Percentiles rank a stretch among this genome's conserved stretches.
Evolutionary conservation across 2,888 invertebrate species (phyloP).

Genomic region (Troides aeacus): DNA sequence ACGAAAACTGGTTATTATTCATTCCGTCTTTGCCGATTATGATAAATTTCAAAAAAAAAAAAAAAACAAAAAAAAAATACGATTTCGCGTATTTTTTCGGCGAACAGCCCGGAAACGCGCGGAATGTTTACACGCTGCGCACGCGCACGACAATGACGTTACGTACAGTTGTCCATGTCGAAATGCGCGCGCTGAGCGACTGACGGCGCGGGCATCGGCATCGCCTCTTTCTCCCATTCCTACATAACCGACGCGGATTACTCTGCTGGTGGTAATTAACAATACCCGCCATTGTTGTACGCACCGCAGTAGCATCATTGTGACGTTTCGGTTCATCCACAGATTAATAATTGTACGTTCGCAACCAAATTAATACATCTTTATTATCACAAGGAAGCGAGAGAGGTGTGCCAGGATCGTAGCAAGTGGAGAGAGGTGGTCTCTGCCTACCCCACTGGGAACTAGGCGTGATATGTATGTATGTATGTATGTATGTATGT

Average conservation of each 20-base stretch:
- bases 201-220: slow-evolving; percentile 65
- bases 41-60: slow-evolving; percentile 32
- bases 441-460: no score
- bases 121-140: slow-evolving; percentile 45
- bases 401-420: no score
- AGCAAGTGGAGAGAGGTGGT: no score
- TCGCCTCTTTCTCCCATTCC: slow-evolving; percentile 77
- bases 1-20: slow-evolving; percentile 58
- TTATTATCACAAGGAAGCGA: no score
- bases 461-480: no score
- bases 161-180: slow-evolving; percentile 76
- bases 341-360: no score
- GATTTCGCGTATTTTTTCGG: slow-evolving; percentile 39
- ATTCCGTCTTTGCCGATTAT: slow-evolving; percentile 40
- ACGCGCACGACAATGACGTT: slow-evolving; percentile 53
- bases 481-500: no score
- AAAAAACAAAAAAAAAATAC: slow-evolving; percentile 51
- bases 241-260: slow-evolving; percentile 65
- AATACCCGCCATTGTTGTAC: slow-evolving; percentile 42
- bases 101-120: slow-evolving; percentile 44
- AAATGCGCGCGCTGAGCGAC: slow-evolving; percentile 74
- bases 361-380: no score
- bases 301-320: no score
- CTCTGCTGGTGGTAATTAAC: slow-evolving; percentile 61
- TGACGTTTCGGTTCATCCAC: no score